phyloP scores from a whole-genome alignment of 2,797 vertebrate genomes.

The Cyclopterus lumpus region DNA sequence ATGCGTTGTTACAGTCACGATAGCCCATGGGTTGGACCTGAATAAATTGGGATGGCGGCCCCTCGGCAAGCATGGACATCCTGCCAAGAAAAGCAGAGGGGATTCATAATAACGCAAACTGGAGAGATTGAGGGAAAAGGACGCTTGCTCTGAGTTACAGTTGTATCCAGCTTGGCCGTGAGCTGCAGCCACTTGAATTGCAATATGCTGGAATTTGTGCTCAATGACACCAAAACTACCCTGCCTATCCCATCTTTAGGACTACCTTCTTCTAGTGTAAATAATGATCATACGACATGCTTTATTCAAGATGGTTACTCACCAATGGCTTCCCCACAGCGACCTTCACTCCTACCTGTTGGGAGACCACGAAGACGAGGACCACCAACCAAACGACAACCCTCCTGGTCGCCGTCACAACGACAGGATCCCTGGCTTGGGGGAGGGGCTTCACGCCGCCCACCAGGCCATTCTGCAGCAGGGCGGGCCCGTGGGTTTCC shows the following conservation, averaged over 20 bases:
- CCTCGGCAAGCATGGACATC: not conserved
- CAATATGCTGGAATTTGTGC: not conserved
- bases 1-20: no score
- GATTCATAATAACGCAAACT: not conserved
- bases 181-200: not conserved
- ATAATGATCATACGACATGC: not conserved
- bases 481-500: slow-evolving; percentile 94
- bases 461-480: slow-evolving; percentile 98
- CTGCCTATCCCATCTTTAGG: not conserved
- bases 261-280: not conserved
- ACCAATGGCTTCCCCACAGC: slow-evolving; percentile 68
- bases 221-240: not conserved
- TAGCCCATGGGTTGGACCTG: not conserved
- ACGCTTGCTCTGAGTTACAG: no score
- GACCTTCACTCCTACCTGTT: slow-evolving; percentile 97
- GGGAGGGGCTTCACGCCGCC: slow-evolving; percentile 94
- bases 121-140: not conserved
- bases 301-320: not conserved
- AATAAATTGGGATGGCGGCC: not conserved
- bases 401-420: slow-evolving; percentile 89
- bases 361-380: slow-evolving; percentile 94
- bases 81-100: not conserved
- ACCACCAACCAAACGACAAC: slow-evolving; percentile 90
- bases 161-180: no score
- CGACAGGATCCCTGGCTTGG: slow-evolving; percentile 90